Percentiles rank a stretch among this genome's conserved stretches.
These are phyloP conservation scores for Pedionomus torquatus DNA, from an alignment of 2,113 vertebrate species.

Conservation along the genomic window DNA sequence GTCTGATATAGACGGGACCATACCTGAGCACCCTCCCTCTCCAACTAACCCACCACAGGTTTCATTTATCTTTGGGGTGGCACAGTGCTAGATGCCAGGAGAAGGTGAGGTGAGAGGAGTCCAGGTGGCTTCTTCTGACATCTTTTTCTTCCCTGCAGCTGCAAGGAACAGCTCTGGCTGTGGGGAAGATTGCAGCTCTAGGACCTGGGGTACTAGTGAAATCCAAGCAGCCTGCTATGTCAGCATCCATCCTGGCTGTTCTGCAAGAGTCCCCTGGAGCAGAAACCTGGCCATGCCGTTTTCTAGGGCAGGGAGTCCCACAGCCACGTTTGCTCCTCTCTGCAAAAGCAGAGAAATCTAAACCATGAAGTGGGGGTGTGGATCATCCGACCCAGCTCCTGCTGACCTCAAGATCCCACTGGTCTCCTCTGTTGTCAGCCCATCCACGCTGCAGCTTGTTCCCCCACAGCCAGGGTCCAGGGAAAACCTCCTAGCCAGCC, in stretches of 20 bases:
- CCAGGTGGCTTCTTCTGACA: not conserved
- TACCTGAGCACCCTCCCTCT: not conserved
- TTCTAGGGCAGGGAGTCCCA: not conserved
- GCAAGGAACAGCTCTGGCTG: not conserved
- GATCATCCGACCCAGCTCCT: not conserved
- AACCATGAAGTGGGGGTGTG: not conserved
- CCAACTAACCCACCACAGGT: rapidly evolving
- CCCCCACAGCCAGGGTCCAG: rapidly evolving
- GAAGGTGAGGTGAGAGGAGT: not conserved
- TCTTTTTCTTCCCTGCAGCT: not conserved
- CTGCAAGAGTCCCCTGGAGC: not conserved
- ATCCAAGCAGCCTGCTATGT: not conserved
- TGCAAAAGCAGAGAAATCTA: not conserved
- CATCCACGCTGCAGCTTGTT: not conserved
- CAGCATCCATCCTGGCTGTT: not conserved
- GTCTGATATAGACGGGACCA: not conserved
- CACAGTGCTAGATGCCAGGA: not conserved
- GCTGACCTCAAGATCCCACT: not conserved
- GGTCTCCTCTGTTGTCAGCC: not conserved
- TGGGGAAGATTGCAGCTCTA: not conserved
- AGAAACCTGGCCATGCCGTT: not conserved
- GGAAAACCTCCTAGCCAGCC: not conserved
- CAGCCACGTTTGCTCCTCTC: not conserved
- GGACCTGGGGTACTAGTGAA: not conserved
- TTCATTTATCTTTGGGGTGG: slow-evolving; percentile 8